Conservation (phyloP, 37 sponge, comb jelly and placozoan genomes). For the Oscarella lobularis region DNA sequence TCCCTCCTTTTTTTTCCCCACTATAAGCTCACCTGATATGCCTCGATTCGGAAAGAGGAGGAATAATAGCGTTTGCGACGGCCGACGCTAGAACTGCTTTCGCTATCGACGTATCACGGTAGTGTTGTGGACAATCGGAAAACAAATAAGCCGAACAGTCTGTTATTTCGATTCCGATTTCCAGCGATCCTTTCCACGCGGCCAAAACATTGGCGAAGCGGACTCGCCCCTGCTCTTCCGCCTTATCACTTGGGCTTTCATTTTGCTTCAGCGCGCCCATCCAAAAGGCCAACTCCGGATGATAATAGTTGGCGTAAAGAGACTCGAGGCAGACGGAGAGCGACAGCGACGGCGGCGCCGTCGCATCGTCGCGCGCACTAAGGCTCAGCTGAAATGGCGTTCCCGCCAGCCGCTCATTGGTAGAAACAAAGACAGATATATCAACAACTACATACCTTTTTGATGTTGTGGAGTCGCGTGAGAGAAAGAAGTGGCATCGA, state of each 20-base stretch:
- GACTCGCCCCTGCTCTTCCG: background rate
- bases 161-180: background rate
- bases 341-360: too few species aligned
- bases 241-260: background rate
- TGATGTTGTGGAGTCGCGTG: background rate
- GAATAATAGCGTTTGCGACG: background rate
- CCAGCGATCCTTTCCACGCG: background rate
- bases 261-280: background rate
- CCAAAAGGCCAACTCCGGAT: background rate
- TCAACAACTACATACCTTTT: too few species aligned
- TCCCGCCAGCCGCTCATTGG: too few species aligned
- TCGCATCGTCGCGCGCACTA: too few species aligned
- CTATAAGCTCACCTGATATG: too few species aligned
- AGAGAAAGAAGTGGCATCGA: background rate
- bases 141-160: background rate
- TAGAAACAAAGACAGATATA: too few species aligned
- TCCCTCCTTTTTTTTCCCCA: too few species aligned
- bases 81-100: background rate
- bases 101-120: background rate
- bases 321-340: too few species aligned
- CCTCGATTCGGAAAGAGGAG: too few species aligned
- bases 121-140: background rate
- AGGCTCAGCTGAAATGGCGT: too few species aligned
- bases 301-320: background rate
- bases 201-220: background rate